Evolutionary conservation across 2,797 vertebrate species (phyloP), one percentile per base, ranked within the genome.

Genomic region (Gadopsis bispinosus): DNA sequence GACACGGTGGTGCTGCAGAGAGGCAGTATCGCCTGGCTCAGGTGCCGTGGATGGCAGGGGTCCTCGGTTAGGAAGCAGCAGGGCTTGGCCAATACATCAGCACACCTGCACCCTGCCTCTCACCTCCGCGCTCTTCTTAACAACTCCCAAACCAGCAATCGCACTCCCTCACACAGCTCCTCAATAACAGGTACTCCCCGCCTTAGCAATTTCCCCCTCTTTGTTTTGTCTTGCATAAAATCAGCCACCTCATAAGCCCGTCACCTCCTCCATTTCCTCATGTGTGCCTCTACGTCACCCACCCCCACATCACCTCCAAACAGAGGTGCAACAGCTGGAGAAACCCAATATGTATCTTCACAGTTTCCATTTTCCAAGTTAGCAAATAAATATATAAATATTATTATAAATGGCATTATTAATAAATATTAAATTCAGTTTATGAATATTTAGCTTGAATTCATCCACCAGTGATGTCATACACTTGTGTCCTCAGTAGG

Each of bases 81-180:
- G 77, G 69, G 63, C 70, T 43, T 76, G 55, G 83, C 87, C 83
- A 68, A 58, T 65, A 75, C 77, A 81, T 69, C 41, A 11, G 11
- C 77, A 68, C 89, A 84, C 84, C 84, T 86, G 89, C 74, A 73
- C 70, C 80, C 76, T 71, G 56, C 35, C 72, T 76, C 81, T 83
- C 71, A 35, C 67, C 63, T 75, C 73, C 50, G 39, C 5, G 35
- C 65, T 70, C 50, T 31, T 64, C 76, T 51, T 37, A 85, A 81
- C 69, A 73, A 63, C 74, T 81, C 83, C 81, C 84, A 68, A 45
- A 74, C 33, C 77, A 76, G 73, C 67, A 73, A 83, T 85, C 63
- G 31, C 51, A 51, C 79, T 26, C 64, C 75, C 68, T 66, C 73
- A 7, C 73, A 56, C 72, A 50, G 73, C 75, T 74, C 69, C 65